These are phyloP conservation scores for Epicampocera succincta DNA, from an alignment of 2,888 invertebrate species.

Conservation along the genomic window DNA sequence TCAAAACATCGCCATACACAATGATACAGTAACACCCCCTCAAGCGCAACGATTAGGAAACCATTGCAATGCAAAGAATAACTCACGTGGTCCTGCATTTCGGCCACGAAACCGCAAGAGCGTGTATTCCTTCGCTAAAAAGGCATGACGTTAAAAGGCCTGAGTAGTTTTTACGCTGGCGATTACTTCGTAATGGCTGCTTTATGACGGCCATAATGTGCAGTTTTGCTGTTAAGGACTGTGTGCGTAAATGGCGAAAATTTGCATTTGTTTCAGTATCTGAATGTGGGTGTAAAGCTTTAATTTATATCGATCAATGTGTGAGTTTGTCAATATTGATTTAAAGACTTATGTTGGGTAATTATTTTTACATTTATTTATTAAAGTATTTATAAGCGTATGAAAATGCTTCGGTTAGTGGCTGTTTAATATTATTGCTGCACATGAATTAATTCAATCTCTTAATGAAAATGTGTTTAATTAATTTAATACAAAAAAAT, in stretches of 20 bases:
- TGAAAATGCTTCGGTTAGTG: slow-evolving; percentile 1
- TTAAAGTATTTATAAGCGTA: slow-evolving; percentile 9
- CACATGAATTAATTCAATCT: slow-evolving; percentile 21
- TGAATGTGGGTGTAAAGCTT: not conserved
- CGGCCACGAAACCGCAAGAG: too few relatives aligned
- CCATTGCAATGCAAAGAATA: too few relatives aligned
- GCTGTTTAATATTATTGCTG: not conserved
- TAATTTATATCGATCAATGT: slow-evolving; percentile 2
- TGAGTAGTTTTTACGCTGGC: too few relatives aligned
- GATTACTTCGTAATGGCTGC: slow-evolving; percentile 28
- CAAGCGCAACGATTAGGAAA: too few relatives aligned
- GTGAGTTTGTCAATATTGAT: slow-evolving; percentile 53
- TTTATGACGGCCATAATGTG: slow-evolving; percentile 31
- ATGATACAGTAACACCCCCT: too few relatives aligned
- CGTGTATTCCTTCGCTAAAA: too few relatives aligned
- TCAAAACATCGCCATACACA: too few relatives aligned
- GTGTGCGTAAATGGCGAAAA: not conserved
- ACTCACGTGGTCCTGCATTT: too few relatives aligned
- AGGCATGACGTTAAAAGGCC: too few relatives aligned
- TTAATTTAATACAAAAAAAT: too few relatives aligned
- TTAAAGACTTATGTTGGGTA: slow-evolving; percentile 48
- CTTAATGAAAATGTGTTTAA: too few relatives aligned
- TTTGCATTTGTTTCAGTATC: not conserved
- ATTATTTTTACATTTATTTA: slow-evolving; percentile 61
- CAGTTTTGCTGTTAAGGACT: slow-evolving; percentile 16